These are phyloP conservation scores for Calypte anna DNA, from an alignment of 2,113 vertebrate species.

Conservation along the genomic window DNA sequence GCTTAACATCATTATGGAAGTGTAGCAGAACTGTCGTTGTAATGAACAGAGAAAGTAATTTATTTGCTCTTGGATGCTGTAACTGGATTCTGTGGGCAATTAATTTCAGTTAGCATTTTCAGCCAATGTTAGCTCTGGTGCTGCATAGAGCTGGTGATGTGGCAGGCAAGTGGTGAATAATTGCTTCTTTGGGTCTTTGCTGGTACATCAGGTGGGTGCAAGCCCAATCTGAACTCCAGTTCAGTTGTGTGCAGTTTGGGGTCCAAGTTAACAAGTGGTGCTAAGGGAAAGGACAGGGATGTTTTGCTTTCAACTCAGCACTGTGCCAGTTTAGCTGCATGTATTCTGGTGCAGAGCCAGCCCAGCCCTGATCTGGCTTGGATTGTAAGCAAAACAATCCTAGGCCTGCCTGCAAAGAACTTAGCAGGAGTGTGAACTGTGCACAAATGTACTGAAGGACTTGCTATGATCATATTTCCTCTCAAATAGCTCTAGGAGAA, in stretches of 20 bases:
- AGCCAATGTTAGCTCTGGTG: fast-evolving
- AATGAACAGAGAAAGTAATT: neutral
- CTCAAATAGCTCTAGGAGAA: no score
- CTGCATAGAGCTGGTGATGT: fast-evolving
- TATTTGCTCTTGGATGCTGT: neutral
- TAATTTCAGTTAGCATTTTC: neutral
- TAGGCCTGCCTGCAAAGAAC: neutral
- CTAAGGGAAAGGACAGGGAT: neutral
- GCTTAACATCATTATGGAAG: neutral
- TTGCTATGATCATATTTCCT: neutral
- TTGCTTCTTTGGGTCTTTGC: neutral
- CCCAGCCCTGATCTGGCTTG: neutral
- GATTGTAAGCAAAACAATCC: neutral
- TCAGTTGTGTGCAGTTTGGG: neutral
- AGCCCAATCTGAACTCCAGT: neutral
- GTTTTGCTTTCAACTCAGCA: neutral
- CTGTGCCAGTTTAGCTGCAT: neutral
- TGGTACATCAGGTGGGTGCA: neutral
- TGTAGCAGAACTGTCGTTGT: neutral
- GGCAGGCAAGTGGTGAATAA: neutral
- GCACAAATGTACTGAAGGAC: neutral
- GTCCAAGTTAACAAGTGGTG: neutral
- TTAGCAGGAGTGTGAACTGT: neutral
- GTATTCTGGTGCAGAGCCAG: neutral
- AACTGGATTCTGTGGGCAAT: neutral